Base-by-base conservation (phyloP, 2,113 vertebrate species). In the Panthera tigris region DNA sequence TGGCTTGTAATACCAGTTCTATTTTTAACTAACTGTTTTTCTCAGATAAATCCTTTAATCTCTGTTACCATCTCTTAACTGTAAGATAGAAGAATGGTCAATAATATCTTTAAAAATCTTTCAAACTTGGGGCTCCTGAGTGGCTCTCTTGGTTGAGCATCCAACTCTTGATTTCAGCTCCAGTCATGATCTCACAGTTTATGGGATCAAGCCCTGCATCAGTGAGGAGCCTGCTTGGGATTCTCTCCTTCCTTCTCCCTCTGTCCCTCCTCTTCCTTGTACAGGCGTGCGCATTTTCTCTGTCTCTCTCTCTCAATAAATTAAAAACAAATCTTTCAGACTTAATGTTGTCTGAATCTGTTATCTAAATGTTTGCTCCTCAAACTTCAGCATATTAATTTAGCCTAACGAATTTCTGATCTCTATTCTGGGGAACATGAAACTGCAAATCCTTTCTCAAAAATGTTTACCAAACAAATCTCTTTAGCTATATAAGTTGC, bases 281-380 rank as follows among this genome's bases (percentile, higher is more conserved):
- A 61, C 55, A 6, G 2, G 21, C 7, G 0, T 21, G 5, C 7
- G 18, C 18, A 4, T 7, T 61, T 21, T 9, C 57, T 61, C 57
- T 57, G 19, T 57, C 19, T 23, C 21, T 61, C 57, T 61, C 57
- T 61, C 57, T 61, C 57, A 61, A 61, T 45, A 61, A 61, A 21
- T 61, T 61, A 61, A 61, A 21, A 61, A 61, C 57, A 52, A 73
- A 57, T 19, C 50, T 74, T 74, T 74, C n/a, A 88, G 13, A 73
- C 68, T 88, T 88, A 71, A 55, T 73, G 73, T 76, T 76, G 25
- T 76, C 14, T 76, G 73, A 48, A 31, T 31, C 73, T 76, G 73
- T 25, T 14, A 16, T 76, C 41, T 76, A 76, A 76, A 76, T 29
- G 45, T 76, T 48, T 48, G 41, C 73, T 16, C 29, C 63, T 76